Conservation (phyloP, 2,888 invertebrate species). For the Scelioninae gen. 2 region DNA sequence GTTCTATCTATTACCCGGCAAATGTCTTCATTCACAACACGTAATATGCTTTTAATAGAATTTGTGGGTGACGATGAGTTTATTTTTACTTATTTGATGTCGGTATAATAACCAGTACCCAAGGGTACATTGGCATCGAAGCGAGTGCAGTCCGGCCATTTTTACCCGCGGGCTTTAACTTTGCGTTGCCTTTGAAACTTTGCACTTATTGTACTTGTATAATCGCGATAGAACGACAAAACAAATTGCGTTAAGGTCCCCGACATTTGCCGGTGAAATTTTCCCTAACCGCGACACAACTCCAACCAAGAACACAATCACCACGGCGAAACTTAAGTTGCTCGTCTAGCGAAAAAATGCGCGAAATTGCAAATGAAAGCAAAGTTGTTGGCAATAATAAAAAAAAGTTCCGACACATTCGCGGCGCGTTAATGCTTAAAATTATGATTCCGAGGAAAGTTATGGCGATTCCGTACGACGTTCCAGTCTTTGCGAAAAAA, state of each 20-base stretch:
- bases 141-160: slow-evolving; percentile 6
- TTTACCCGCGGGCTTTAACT: slow-evolving; percentile 21
- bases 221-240: slow-evolving; percentile 38
- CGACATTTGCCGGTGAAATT: slow-evolving; percentile 24
- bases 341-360: slow-evolving; percentile 23
- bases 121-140: slow-evolving; percentile 7
- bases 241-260: slow-evolving; percentile 28
- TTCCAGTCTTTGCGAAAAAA: slow-evolving; percentile 2
- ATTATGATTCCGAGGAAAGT: slow-evolving; percentile 18
- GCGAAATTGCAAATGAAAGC: slow-evolving; percentile 33
- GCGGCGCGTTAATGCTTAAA: slow-evolving; percentile 28
- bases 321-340: slow-evolving; percentile 6
- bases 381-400: too few relatives aligned
- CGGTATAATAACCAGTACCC: slow-evolving; percentile 32
- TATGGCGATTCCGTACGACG: slow-evolving; percentile 5
- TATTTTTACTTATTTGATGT: slow-evolving; percentile 42
- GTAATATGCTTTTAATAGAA: slow-evolving; percentile 42
- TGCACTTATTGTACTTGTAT: slow-evolving; percentile 37
- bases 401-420: slow-evolving; percentile 27
- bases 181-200: slow-evolving; percentile 37
- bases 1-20: slow-evolving; percentile 12
- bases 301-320: slow-evolving; percentile 21
- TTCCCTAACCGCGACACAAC: slow-evolving; percentile 17
- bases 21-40: slow-evolving; percentile 33
- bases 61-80: slow-evolving; percentile 32